Evolutionary conservation across 2,888 invertebrate species (phyloP).

Genomic region (Eudasyphora cyanicolor): DNA sequence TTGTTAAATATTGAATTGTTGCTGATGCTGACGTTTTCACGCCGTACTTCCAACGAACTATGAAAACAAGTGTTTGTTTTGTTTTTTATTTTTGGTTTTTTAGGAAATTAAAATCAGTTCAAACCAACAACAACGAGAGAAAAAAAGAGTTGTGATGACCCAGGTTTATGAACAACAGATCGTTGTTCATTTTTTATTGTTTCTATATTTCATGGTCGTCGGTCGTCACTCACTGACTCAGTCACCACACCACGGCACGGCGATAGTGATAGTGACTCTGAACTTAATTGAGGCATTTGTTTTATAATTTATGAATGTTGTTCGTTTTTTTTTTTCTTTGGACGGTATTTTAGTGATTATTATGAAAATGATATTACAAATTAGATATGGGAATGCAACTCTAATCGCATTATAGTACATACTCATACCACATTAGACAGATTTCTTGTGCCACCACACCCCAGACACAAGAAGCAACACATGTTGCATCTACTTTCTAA

Average conservation of each 20-base stretch:
- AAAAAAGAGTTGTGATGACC: slow-evolving; percentile 22
- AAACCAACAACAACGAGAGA: neutral
- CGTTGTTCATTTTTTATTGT: neutral
- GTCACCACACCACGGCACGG: neutral
- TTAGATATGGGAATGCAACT: neutral
- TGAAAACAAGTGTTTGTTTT: slow-evolving; percentile 12
- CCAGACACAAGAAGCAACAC: neutral
- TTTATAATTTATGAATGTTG: neutral
- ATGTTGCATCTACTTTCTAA: neutral
- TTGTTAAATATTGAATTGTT: slow-evolving; percentile 13
- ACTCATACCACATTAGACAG: no score
- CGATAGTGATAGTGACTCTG: neutral
- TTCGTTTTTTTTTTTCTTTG: neutral
- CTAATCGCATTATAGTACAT: neutral
- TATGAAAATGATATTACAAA: slow-evolving; percentile 6
- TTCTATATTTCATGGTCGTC: slow-evolving; percentile 22
- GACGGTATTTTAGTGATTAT: neutral
- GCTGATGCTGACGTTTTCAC: neutral
- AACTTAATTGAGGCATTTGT: slow-evolving; percentile 18
- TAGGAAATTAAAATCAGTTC: slow-evolving; percentile 15
- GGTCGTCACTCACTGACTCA: neutral
- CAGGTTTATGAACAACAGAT: neutral
- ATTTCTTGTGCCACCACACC: neutral
- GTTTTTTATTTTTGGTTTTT: slow-evolving; percentile 12
- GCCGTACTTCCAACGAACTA: slow-evolving; percentile 4